Evolutionary conservation across 2,888 invertebrate genomes (phyloP).

Genomic region (Tetragnatha montana): DNA sequence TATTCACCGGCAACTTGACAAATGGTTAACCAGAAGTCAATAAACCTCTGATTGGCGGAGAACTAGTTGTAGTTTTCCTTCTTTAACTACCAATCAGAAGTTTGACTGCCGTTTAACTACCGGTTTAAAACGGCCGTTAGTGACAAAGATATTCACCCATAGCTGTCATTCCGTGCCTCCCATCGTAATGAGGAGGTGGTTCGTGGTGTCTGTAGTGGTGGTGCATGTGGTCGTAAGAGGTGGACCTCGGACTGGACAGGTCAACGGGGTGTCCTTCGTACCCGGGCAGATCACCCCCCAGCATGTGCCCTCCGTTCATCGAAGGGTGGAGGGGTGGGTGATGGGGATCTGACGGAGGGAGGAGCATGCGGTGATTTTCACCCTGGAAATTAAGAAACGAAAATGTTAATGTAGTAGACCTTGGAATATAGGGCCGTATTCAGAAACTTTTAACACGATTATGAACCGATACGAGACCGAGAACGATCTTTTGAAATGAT

Average conservation of each 20-base stretch:
- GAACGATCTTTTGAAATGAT: no score
- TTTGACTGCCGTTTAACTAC: no score
- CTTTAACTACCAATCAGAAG: no score
- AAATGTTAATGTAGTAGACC: no score
- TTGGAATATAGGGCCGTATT: no score
- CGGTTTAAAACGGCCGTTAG: no score
- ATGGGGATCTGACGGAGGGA: slow-evolving; percentile 48
- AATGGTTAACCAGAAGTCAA: no score
- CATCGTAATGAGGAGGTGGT: slow-evolving; percentile 44
- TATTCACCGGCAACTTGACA: no score
- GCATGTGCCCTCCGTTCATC: slow-evolving; percentile 36
- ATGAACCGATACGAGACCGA: no score
- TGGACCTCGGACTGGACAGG: slow-evolving; percentile 64
- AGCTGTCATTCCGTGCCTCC: slow-evolving; percentile 45
- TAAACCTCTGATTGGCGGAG: no score
- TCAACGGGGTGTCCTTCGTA: slow-evolving; percentile 69
- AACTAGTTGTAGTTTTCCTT: no score
- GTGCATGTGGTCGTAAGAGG: slow-evolving; percentile 47
- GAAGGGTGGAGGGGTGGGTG: slow-evolving; percentile 53
- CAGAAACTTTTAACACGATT: no score
- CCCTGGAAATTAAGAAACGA: slow-evolving; percentile 9
- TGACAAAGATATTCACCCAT: slow-evolving; percentile 44
- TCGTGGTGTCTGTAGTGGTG: slow-evolving; percentile 58
- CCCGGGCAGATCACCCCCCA: slow-evolving; percentile 27
- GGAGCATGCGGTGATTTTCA: slow-evolving; percentile 50